A percentile compares a stretch with the other conserved stretches of the same genome.
These are phyloP conservation scores for Pelobates fuscus DNA, from an alignment of 2,113 vertebrate species.

Conservation along the genomic window DNA sequence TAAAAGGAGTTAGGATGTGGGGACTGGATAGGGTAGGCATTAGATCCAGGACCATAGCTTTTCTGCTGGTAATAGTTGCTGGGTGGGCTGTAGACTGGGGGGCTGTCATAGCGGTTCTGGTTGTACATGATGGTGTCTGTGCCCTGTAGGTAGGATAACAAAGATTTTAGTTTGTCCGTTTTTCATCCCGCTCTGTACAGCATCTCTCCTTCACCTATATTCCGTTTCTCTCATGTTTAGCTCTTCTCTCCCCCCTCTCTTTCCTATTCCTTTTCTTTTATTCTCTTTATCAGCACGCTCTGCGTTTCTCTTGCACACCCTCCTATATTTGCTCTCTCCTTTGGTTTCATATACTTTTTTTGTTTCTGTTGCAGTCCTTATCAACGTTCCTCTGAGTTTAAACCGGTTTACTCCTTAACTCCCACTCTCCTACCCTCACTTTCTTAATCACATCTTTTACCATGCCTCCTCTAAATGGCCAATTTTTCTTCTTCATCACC, in stretches of 20 bases:
- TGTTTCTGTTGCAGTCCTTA: not conserved
- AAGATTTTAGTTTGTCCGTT: not conserved
- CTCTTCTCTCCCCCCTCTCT: not conserved
- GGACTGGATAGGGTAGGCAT: constrained; percentile 55
- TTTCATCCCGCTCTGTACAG: not conserved
- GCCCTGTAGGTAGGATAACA: constrained; percentile 1
- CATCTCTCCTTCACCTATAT: not conserved
- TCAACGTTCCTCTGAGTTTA: not conserved
- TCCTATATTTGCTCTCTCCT: constrained; percentile 18
- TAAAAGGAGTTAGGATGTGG: constrained; percentile 71
- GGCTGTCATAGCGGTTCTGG: constrained; percentile 60
- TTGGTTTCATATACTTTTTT: not conserved
- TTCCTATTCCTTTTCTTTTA: not conserved
- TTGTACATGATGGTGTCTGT: constrained; percentile 64
- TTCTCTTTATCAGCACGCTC: constrained; percentile 3
- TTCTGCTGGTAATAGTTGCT: constrained; percentile 53
- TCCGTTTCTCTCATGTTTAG: not conserved
- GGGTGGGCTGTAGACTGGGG: constrained; percentile 67
- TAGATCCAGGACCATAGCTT: constrained; percentile 60
- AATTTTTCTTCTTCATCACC: no score
- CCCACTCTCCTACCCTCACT: no score
- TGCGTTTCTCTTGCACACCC: constrained; percentile 8
- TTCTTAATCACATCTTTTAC: not conserved
- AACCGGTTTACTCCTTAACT: not conserved
- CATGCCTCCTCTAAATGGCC: no score